Conservation (phyloP, 2,113 vertebrate genomes). For the Gnathonemus longibarbis region DNA sequence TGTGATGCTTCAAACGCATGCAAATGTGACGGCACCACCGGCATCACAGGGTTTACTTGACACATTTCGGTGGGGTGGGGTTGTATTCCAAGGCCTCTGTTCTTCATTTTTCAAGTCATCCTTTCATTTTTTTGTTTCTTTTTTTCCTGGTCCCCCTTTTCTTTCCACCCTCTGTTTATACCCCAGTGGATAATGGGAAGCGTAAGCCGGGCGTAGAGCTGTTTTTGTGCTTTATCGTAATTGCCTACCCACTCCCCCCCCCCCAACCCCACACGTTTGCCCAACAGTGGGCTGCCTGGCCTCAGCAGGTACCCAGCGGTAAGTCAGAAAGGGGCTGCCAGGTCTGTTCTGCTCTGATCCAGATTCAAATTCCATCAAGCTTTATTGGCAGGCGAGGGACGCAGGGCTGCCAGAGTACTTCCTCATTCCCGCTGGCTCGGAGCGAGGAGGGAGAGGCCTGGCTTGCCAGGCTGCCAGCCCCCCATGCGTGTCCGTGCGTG, state of each 20-base stretch:
- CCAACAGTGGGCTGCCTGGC: conserved; percentile 4
- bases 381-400: neutral
- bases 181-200: neutral
- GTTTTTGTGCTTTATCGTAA: neutral
- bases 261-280: neutral
- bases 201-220: neutral
- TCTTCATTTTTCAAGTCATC: neutral
- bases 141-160: neutral
- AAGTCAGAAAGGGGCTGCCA: conserved; percentile 16
- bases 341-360: conserved; percentile 8
- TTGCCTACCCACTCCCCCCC: neutral
- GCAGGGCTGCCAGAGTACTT: neutral
- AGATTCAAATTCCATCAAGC: conserved; percentile 17
- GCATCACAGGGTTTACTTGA: conserved; percentile 2
- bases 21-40: conserved; percentile 19
- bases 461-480: neutral
- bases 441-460: neutral
- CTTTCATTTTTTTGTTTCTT: neutral
- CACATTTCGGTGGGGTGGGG: neutral
- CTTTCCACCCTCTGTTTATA: neutral
- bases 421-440: conserved; percentile 11
- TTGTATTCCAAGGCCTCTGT: conserved; percentile 3
- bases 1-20: conserved; percentile 18
- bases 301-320: conserved; percentile 17
- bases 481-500: neutral